Percentiles rank a stretch among this genome's conserved stretches.
These are phyloP conservation scores for Aurelia sp. DNA, from an alignment of 30 jellyfish, hydroid and myxozoan genomes.

Conservation along the genomic window DNA sequence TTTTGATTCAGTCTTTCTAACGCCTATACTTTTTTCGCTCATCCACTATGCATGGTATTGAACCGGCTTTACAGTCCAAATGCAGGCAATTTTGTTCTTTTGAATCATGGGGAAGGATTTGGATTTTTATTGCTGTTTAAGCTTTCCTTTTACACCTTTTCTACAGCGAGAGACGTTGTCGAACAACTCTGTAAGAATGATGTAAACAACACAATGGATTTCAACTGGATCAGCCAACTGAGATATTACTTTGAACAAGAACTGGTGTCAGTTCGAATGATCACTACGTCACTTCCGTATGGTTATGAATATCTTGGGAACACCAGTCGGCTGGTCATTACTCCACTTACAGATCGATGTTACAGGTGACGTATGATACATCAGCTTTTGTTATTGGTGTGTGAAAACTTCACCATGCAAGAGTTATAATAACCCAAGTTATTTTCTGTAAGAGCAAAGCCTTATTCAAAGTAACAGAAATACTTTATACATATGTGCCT, in stretches of 20 bases:
- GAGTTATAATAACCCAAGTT: too few relatives aligned
- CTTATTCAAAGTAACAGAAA: too few relatives aligned
- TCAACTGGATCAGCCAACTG: constrained; percentile 68
- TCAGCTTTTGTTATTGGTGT: too few relatives aligned
- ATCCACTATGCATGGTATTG: too few relatives aligned
- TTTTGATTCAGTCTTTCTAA: too few relatives aligned
- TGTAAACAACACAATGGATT: constrained; percentile 54
- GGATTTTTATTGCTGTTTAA: background rate
- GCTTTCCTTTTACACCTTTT: background rate
- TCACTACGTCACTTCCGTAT: constrained; percentile 36
- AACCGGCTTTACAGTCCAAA: too few relatives aligned
- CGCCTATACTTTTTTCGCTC: too few relatives aligned
- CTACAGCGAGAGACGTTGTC: constrained; percentile 65
- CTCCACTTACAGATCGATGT: constrained; percentile 64
- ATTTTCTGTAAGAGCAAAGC: too few relatives aligned
- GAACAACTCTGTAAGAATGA: constrained; percentile 43
- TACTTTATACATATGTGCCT: too few relatives aligned
- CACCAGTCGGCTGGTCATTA: constrained; percentile 53
- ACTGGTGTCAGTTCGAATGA: constrained; percentile 36
- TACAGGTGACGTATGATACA: constrained; percentile 10
- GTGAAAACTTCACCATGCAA: too few relatives aligned
- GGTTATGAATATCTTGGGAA: constrained; percentile 61
- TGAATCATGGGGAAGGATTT: background rate
- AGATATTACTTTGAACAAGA: constrained; percentile 39
- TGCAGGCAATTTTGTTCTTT: background rate